Percentiles rank a stretch among this genome's conserved stretches.
Conservation (phyloP, 2,113 vertebrate genomes). For the Actenoides lindsayi region DNA sequence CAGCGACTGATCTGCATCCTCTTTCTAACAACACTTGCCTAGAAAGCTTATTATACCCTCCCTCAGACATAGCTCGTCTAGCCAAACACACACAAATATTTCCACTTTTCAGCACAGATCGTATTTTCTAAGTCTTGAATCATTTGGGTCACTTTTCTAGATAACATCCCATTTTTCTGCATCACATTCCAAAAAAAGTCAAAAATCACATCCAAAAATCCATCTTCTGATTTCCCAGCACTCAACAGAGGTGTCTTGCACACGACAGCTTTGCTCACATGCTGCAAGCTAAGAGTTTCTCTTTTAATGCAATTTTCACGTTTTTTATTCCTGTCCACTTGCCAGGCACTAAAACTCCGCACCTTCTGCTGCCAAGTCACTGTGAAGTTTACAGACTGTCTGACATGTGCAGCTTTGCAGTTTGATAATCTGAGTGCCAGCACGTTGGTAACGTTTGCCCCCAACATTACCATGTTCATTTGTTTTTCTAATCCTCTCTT, state of each 20-base stretch:
- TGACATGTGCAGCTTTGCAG: neutral
- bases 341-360: neutral
- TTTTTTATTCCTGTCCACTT: neutral
- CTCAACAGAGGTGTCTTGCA: neutral
- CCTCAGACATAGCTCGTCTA: neutral
- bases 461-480: neutral
- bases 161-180: neutral
- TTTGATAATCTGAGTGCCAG: neutral
- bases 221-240: neutral
- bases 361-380: neutral
- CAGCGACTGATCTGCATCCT: neutral
- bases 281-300: neutral
- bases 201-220: neutral
- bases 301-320: neutral
- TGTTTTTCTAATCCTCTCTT: neutral
- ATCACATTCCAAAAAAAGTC: neutral
- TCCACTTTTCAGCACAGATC: neutral
- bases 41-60: neutral
- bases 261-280: neutral
- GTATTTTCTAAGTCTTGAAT: neutral
- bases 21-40: neutral
- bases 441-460: neutral
- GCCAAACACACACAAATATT: neutral
- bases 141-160: neutral
- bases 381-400: neutral